These are phyloP conservation scores for Drosophila virilis DNA, from an alignment of 1,140 invertebrate genomes.

Conservation along the genomic window DNA sequence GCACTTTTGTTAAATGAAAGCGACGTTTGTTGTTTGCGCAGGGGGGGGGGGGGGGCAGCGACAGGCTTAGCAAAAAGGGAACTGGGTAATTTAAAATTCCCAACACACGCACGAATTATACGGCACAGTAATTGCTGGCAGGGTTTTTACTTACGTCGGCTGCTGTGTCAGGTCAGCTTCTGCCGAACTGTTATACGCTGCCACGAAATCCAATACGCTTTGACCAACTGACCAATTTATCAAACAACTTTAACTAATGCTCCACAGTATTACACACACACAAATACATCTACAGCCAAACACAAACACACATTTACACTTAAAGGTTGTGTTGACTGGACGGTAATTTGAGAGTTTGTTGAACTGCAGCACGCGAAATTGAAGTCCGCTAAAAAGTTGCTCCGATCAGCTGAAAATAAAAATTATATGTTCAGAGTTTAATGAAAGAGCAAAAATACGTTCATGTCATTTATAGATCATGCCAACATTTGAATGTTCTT, in stretches of 20 bases:
- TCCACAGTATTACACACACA: background rate
- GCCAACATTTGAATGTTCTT: constrained; percentile 1
- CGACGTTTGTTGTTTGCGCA: constrained; percentile 20
- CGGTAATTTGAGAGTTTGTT: constrained; percentile 71
- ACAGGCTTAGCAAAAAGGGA: background rate
- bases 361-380: constrained; percentile 57
- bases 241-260: constrained; percentile 18
- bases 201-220: constrained; percentile 45
- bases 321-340: constrained; percentile 21
- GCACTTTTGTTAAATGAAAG: constrained; percentile 62
- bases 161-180: constrained; percentile 55
- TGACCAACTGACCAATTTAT: constrained; percentile 65
- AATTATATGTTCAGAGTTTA: constrained; percentile 3
- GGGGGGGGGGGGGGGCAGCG: background rate
- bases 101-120: constrained; percentile 30
- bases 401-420: constrained; percentile 41
- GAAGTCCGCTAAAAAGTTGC: constrained; percentile 40
- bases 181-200: background rate
- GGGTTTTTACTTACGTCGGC: background rate
- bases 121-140: background rate
- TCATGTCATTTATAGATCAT: background rate
- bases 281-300: background rate
- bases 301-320: constrained; percentile 5
- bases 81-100: constrained; percentile 45
- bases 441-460: background rate